These are phyloP conservation scores for Eupeodes latifasciatus DNA, from an alignment of 2,888 invertebrate species.

Conservation along the genomic window DNA sequence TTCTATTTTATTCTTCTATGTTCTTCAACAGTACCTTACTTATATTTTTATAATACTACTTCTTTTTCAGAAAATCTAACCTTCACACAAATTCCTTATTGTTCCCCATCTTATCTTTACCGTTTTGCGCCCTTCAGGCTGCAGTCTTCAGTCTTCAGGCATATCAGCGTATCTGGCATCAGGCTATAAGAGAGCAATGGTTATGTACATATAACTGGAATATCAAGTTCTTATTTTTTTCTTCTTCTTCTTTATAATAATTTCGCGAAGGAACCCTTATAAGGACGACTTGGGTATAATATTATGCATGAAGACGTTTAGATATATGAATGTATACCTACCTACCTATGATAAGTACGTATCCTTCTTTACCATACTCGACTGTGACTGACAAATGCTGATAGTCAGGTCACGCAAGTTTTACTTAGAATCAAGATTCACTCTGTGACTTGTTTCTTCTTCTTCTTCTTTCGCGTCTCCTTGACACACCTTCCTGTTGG, in stretches of 20 bases:
- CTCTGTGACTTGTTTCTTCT: background rate
- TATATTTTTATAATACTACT: background rate
- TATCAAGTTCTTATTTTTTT: slow-evolving; percentile 51
- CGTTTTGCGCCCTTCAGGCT: slow-evolving; percentile 14
- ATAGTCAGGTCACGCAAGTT: slow-evolving; percentile 73
- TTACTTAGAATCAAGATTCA: slow-evolving; percentile 39
- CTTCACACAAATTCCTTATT: slow-evolving; percentile 61
- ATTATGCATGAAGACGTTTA: slow-evolving; percentile 37
- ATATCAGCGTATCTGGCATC: too few species aligned
- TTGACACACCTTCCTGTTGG: slow-evolving; percentile 67
- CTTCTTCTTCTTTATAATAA: slow-evolving; percentile 5
- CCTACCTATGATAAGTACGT: background rate
- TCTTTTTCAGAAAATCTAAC: slow-evolving; percentile 47
- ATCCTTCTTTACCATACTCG: slow-evolving; percentile 29
- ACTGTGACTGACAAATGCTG: slow-evolving; percentile 34
- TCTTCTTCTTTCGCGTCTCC: slow-evolving; percentile 18
- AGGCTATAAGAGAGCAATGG: background rate
- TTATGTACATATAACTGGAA: slow-evolving; percentile 50
- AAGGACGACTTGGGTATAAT: slow-evolving; percentile 29
- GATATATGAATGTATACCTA: background rate
- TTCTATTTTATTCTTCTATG: background rate
- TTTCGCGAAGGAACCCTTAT: slow-evolving; percentile 55
- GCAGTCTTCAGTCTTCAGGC: too few species aligned
- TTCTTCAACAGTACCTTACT: background rate
- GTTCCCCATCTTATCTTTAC: slow-evolving; percentile 21